Evolutionary conservation across 2,888 invertebrate species (phyloP), one percentile per base, ranked within the genome.

Genomic region (Andrena trimmerana): DNA sequence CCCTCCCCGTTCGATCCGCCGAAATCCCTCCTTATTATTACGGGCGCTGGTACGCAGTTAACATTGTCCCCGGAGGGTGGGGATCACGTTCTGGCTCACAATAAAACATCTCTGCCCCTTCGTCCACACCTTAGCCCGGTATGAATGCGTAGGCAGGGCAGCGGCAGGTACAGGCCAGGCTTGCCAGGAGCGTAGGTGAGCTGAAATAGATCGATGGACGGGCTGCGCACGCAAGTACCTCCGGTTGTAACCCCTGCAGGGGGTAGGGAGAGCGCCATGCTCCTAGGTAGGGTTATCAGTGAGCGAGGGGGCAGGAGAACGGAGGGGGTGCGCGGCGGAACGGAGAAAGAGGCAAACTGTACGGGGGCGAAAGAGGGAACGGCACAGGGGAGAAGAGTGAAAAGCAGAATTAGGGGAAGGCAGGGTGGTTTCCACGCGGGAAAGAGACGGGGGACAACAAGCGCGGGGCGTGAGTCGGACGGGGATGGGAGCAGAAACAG

Each of bases 181-280:
- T 79, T 82, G 79, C 83, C 85, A 89, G 88, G 87, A 87, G 83
- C 84, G 86, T 89, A 89, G 87, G 89, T 89, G 89, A 88, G 88
- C 88, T 88, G 84, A 89, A 89, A 89, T 90, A 91, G 91, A 91
- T 91, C 91, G 91, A 91, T 91, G 90, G 84, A 88, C 86, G 88
- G 84, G 91, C 82, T 91, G 91, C 91, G 91, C 91, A 91, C 91
- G 91, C 91, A 91, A 90, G 87, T 81, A 83, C 84, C 89, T 87
- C 88, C 87, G 85, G 81, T 88, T 81, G 80, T 80, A 77, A 79
- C 73, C 81, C 86, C 85, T 86, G 82, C 83, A 84, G 84, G 84
- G 82, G 89, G 78, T 79, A 88, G 85, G 85, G 83, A 86, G 84
- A 76, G 70, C 80, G 57, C 70, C 82, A 68, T 77, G 75, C 86